Base-by-base conservation (phyloP, 2,113 vertebrate genomes). In the Pseudorasbora parva region DNA sequence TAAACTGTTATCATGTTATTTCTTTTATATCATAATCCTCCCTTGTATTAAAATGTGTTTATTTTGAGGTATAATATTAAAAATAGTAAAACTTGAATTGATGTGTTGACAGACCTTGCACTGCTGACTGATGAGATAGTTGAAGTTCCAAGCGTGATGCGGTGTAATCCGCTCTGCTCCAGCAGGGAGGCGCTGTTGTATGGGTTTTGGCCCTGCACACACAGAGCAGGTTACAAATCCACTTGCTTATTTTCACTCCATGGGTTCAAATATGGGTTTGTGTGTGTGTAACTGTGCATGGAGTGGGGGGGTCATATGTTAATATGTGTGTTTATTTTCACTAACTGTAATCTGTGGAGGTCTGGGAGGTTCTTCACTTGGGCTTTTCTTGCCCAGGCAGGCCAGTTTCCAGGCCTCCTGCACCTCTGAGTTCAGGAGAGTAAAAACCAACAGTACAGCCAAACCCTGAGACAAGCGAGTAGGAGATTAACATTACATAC, bases 41-140 rank as follows among this genome's bases (percentile, higher is more conserved):
- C 17, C n/a, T 33, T 8, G 15, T 33, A 33, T 33, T 64, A 5
- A 64, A 33, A 10, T 56, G 3, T 17, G 21, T 17, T 11, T 19
- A 30, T 41, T 27, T 30, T 25, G 0, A 27, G 12, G 19, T 41
- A 23, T 27, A 27, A 51, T 49, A 2, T 19, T 19, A 27, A 25
- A 2, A 45, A 51, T 41, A 21, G 3, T 68, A 3, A 66, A 66
- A 37, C 3, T 21, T 0, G 56, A 76, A n/a, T 30, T 17, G 23
- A 62, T 8, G 41, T 92, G 82, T 93, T 92, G 81, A 93, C 95
- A 0, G 94, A 99, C 93, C 97, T 96, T 81, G 96, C 96, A 0
- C 97, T 99, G 96, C 98, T 99, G 92, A 99, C 98, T 0, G 98
- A 99, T 0, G 98, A 99, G 89, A 99, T 92, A 0, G 98, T 99